Evolutionary conservation across 2,888 invertebrate species (phyloP).

Genomic region (Cataglyphis rosenhaueri): DNA sequence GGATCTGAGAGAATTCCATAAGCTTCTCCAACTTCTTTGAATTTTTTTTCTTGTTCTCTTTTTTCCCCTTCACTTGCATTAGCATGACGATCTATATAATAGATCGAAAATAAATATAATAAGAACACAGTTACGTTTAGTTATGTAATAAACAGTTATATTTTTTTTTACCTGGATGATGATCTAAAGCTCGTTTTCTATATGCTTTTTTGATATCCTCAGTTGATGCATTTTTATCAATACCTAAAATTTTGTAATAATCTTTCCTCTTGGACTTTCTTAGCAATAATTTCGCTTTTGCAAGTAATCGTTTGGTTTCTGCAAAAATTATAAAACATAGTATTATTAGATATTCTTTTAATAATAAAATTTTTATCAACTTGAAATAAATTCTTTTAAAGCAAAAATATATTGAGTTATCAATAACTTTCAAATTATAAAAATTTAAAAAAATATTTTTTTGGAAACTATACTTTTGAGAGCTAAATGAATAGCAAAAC

Average conservation of each 20-base stretch:
- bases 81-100: constrained; percentile 92
- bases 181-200: constrained; percentile 94
- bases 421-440: background rate
- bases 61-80: constrained; percentile 93
- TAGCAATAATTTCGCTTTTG: constrained; percentile 95
- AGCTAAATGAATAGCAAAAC: background rate
- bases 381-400: background rate
- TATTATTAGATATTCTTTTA: background rate
- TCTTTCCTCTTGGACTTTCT: constrained; percentile 98
- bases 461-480: background rate
- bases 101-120: constrained; percentile 35
- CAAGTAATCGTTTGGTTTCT: constrained; percentile 92
- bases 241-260: constrained; percentile 97
- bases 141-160: background rate
- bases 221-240: constrained; percentile 92
- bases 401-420: background rate
- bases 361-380: background rate
- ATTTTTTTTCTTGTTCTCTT: constrained; percentile 96
- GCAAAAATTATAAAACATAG: constrained; percentile 24
- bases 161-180: constrained; percentile 91
- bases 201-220: constrained; percentile 99
- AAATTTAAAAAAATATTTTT: background rate
- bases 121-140: background rate
- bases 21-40: constrained; percentile 98
- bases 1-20: constrained; percentile 96